These are phyloP conservation scores for Sphaerodactylus townsendi DNA, from an alignment of 2,113 vertebrate species.

Conservation along the genomic window DNA sequence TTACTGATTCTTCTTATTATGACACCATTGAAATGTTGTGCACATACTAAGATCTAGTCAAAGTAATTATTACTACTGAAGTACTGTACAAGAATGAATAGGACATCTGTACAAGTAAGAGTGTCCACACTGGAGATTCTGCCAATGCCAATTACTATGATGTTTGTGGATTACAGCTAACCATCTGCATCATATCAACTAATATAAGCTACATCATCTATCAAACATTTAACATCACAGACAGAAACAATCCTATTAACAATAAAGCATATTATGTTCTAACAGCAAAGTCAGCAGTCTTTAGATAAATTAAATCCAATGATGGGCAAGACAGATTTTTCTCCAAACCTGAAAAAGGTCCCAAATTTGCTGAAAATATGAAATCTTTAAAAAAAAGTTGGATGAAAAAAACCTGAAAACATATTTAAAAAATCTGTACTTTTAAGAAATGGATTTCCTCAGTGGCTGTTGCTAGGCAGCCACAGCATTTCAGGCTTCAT, in stretches of 20 bases:
- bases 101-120: not conserved
- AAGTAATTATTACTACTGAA: not conserved
- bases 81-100: not conserved
- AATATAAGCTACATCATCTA: slow-evolving; percentile 6
- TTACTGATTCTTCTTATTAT: not conserved
- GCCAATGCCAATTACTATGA: slow-evolving; percentile 5
- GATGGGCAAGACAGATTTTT: too few relatives aligned
- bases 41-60: not conserved
- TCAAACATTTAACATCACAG: slow-evolving; percentile 17
- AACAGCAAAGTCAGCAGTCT: not conserved
- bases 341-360: too few relatives aligned
- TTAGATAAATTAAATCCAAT: too few relatives aligned
- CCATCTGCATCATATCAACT: not conserved
- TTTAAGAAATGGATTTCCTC: too few relatives aligned
- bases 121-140: not conserved
- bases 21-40: not conserved
- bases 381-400: too few relatives aligned
- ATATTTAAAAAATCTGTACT: too few relatives aligned
- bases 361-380: too few relatives aligned
- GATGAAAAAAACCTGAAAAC: too few relatives aligned
- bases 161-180: not conserved
- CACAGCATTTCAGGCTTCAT: too few relatives aligned
- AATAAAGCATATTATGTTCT: not conserved
- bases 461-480: too few relatives aligned
- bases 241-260: not conserved